These are phyloP conservation scores for Pomatostomus ruficeps DNA, from an alignment of 2,113 vertebrate genomes.

Conservation along the genomic window DNA sequence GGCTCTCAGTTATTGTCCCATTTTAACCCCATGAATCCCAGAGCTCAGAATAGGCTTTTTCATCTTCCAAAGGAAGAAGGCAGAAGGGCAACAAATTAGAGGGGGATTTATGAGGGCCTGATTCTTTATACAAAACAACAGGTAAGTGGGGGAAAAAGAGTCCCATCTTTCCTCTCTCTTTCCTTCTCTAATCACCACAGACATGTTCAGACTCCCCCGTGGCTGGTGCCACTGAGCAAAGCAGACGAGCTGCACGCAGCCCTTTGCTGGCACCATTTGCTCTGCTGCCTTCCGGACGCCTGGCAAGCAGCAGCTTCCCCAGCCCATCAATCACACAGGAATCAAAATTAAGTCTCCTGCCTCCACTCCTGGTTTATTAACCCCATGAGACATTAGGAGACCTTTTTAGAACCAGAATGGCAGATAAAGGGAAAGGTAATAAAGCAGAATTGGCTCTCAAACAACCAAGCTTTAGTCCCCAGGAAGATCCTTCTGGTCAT, in stretches of 20 bases:
- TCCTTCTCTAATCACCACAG: background rate
- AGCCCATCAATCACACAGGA: background rate
- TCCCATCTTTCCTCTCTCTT: background rate
- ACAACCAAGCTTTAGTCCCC: background rate
- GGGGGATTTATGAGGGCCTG: background rate
- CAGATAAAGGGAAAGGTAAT: background rate
- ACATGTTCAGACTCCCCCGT: background rate
- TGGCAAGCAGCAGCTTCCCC: background rate
- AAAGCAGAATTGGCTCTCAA: background rate
- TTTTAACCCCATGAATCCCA: background rate
- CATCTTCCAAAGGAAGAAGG: background rate
- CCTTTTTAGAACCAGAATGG: background rate
- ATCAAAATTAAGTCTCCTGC: conserved; percentile 18
- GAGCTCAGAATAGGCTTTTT: background rate
- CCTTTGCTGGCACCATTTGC: background rate
- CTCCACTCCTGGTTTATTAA: conserved; percentile 16
- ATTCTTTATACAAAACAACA: background rate
- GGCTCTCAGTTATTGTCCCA: background rate
- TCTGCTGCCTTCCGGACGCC: background rate
- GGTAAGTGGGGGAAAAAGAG: background rate
- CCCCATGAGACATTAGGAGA: background rate
- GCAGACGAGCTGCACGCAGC: background rate
- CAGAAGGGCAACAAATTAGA: background rate
- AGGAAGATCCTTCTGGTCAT: background rate
- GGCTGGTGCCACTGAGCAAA: background rate